Base-by-base conservation (phyloP, 2,888 invertebrate species). In the Phoronis australis region DNA sequence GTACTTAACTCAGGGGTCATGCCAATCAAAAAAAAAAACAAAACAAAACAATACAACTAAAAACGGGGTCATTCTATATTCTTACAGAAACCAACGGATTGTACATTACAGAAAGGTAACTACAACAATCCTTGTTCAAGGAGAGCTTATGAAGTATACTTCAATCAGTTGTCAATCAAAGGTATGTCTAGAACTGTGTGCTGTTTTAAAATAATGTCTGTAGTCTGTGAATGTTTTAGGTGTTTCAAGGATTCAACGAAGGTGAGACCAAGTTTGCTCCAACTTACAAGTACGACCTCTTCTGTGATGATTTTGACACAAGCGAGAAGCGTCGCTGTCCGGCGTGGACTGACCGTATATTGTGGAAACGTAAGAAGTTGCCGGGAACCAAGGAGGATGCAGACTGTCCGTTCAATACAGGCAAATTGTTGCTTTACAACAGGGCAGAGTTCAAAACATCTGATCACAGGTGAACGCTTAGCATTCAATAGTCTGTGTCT, bases 241-340 rank as follows among this genome's bases (percentile, higher is more conserved):
- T 91, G 1, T 99, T 99, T 72, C 87, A 88, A 69, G 90, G 91
- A 67, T 99, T 93, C 73, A 82, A 85, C 47, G 99, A 99, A 80
- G 97, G 94, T 0, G 85, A 87, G 46, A 86, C 96, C 27, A 85
- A 83, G 40, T 99, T 99, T 76, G 84, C 90, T 15, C 99, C 99
- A 0, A 99, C 99, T 0, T 99, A 99, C 77, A 99, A 99, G 75
- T 99, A 99, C 74, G 99, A 99, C 80, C 80, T 96, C 48, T 97
- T 97, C 75, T 95, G 94, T 66, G 94, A 97, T 75, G 96, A 97
- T 78, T 99, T 96, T 74, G 99, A 99, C 76, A 97, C 99, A 0
- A 96, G 96, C 71, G 99, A 99, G 75, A 99, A 99, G 78, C 87
- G 87, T 71, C 83, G 97, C 51, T 89, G 92, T 1, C 99, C 99